Evolutionary conservation across 2,797 vertebrate species (phyloP), one percentile per base, ranked within the genome.

Genomic region (Poeciliopsis infans): DNA sequence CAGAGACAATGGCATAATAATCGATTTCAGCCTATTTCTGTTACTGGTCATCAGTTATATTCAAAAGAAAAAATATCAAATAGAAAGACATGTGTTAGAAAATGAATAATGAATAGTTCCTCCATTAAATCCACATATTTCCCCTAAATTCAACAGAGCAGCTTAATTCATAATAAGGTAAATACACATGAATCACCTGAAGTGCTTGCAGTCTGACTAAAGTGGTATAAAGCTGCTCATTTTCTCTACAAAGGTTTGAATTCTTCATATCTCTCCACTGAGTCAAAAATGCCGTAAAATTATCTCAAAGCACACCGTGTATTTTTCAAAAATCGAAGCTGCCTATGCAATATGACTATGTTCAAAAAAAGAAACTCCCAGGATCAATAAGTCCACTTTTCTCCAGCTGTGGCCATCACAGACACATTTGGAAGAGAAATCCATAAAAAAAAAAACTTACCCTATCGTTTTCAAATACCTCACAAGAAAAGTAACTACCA

Each of bases 341-440:
- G n/a, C 53, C 75, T 84, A 78, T 85, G 77, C 87, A 87, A 90
- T 79, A 92, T 88, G 91, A 90, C 85, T 76, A 77, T 87, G 88
- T 89, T 89, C 89, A 83, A 91, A 90, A 91, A 87, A 91, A 92
- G 79, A 91, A 93, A 91, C 90, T 90, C 82, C 80, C 71, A 18
- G 78, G 83, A 94, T 94, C 92, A 92, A 95, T 94, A 91, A 51
- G 79, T 88, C 82, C 87, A 89, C 86, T 93, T 89, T 89, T 77
- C 87, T 89, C 90, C 75, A 79, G 87, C 92, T 90, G 91, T 81
- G 91, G 85, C 84, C 71, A 87, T 90, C 82, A 88, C 82, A 83
- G 84, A 86, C 79, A 85, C 83, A 86, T 75, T 87, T 78, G 71
- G 79, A 33, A 75, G 78, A 74, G 31, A 83, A 89, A 93, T 92